Percentiles rank a stretch among this genome's conserved stretches.
Conservation (phyloP, 2,888 invertebrate species). For the Ephialtes manifestator region DNA sequence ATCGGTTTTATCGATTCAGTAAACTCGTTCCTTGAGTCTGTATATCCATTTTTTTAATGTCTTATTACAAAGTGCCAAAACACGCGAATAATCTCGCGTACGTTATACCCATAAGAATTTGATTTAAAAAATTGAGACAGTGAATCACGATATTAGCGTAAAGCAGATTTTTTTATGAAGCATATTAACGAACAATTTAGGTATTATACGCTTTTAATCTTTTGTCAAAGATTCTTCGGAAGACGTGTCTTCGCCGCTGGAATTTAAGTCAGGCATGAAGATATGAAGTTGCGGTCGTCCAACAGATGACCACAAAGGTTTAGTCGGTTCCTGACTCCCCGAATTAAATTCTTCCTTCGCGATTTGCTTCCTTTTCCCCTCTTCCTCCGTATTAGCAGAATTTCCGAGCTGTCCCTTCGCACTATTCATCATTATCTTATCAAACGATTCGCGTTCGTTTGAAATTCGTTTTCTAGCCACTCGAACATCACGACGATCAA, state of each 20-base stretch:
- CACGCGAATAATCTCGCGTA: neutral
- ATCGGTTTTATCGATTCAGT: conserved; percentile 31
- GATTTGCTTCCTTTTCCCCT: conserved; percentile 2
- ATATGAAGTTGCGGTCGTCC: conserved; percentile 86
- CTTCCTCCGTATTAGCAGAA: neutral
- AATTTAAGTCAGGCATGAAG: conserved; percentile 80
- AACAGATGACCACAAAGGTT: conserved; percentile 74
- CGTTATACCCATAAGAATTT: conserved; percentile 19
- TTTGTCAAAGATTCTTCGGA: conserved; percentile 78
- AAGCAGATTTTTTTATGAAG: conserved; percentile 34
- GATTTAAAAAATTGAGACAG: conserved; percentile 35
- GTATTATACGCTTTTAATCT: conserved; percentile 63
- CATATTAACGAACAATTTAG: conserved; percentile 31
- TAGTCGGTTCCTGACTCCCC: conserved; percentile 20
- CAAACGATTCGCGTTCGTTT: conserved; percentile 37
- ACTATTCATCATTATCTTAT: conserved; percentile 40
- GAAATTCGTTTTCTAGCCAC: conserved; percentile 19
- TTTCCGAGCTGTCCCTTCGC: conserved; percentile 26
- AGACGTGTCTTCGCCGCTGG: conserved; percentile 75
- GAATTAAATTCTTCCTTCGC: conserved; percentile 38
- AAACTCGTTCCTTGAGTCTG: neutral
- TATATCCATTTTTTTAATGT: neutral
- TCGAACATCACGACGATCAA: conserved; percentile 13
- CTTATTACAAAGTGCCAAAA: conserved; percentile 24
- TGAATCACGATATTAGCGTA: conserved; percentile 33